Percentiles rank a stretch among this genome's conserved stretches.
These are phyloP conservation scores for Oikopleura dioica DNA, from an alignment of 23 tunicate species.

Conservation along the genomic window DNA sequence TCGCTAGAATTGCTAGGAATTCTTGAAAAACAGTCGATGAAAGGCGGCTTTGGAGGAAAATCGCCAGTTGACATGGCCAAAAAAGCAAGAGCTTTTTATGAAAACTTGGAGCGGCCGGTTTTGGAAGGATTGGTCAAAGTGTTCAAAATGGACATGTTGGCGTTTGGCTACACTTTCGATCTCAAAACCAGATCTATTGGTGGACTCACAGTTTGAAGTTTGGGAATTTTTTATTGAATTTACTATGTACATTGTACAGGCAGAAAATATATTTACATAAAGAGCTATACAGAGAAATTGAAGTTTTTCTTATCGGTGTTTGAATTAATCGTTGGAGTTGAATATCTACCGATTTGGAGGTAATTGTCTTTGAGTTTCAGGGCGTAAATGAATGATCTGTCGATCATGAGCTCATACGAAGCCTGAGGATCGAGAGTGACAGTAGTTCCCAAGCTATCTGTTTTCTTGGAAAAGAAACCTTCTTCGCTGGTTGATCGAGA, in stretches of 20 bases:
- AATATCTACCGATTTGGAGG: neutral
- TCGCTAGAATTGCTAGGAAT: no score
- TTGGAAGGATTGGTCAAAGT: neutral
- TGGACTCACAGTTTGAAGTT: neutral
- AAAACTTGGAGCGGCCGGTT: neutral
- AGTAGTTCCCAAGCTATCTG: neutral
- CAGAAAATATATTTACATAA: no score
- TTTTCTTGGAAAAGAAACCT: neutral
- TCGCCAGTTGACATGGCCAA: neutral
- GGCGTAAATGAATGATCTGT: constrained; percentile 3
- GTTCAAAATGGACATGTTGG: neutral
- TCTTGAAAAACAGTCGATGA: no score
- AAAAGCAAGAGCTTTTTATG: neutral
- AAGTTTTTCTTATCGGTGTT: neutral
- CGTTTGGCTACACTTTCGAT: neutral
- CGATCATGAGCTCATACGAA: neutral
- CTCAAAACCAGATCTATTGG: neutral
- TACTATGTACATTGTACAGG: no score
- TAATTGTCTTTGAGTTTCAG: neutral
- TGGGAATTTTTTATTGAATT: no score
- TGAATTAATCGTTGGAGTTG: neutral
- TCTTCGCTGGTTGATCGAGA: neutral
- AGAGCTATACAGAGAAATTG: no score
- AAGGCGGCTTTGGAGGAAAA: neutral
- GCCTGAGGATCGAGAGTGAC: neutral